phyloP scores from a whole-genome alignment of 2,797 vertebrate species.

The Ambastaia sidthimunki region DNA sequence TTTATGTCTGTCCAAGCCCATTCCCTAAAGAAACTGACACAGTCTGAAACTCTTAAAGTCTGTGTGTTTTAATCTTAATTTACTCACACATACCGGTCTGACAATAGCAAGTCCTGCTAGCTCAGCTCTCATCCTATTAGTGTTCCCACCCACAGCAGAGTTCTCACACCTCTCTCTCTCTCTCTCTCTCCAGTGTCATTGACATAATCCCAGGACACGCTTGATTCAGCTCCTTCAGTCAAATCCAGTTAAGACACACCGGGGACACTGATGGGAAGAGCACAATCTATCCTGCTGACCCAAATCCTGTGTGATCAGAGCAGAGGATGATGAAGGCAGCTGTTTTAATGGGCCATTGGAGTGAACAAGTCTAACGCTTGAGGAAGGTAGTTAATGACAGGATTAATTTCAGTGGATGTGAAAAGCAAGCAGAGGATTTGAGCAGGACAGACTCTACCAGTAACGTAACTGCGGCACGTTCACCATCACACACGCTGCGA shows the following conservation, averaged over 20 bases:
- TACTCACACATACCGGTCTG: background rate
- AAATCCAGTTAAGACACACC: slow-evolving; percentile 85
- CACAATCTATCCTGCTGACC: slow-evolving; percentile 78
- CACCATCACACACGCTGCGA: background rate
- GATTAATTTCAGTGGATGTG: slow-evolving; percentile 17
- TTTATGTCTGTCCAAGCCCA: too few relatives aligned
- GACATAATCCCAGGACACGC: slow-evolving; percentile 76
- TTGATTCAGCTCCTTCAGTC: slow-evolving; percentile 73
- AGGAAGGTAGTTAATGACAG: slow-evolving; percentile 29
- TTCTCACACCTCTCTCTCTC: slow-evolving; percentile 38
- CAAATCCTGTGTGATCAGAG: slow-evolving; percentile 67
- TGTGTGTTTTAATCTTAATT: slow-evolving; percentile 22
- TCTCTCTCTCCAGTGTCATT: slow-evolving; percentile 63
- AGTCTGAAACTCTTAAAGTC: slow-evolving; percentile 6
- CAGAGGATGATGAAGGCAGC: slow-evolving; percentile 30
- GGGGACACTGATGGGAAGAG: slow-evolving; percentile 75
- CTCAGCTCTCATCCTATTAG: slow-evolving; percentile 46
- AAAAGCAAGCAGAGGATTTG: slow-evolving; percentile 14
- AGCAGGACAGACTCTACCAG: background rate
- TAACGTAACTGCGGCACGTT: background rate
- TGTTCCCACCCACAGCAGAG: slow-evolving; percentile 16
- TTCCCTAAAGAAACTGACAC: background rate
- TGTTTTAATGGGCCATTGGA: slow-evolving; percentile 33
- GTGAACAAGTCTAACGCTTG: background rate
- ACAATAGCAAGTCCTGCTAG: slow-evolving; percentile 23